Percentiles rank a stretch among this genome's conserved stretches.
Conservation (phyloP, 2,113 vertebrate species). For the Perca schrenkii region DNA sequence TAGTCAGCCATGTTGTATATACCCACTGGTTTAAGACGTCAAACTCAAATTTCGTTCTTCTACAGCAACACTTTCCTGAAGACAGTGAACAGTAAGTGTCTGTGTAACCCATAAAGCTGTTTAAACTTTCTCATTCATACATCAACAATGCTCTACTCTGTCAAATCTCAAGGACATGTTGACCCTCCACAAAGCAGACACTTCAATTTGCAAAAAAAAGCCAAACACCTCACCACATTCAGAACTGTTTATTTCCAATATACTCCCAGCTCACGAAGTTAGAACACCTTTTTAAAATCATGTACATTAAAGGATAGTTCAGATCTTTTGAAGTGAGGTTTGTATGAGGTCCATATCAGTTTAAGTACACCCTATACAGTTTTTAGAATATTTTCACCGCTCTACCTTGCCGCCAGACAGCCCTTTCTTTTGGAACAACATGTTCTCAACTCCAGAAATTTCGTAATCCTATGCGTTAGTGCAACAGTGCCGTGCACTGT, state of each 20-base stretch:
- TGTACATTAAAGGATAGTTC: no score
- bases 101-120: conserved; percentile 43
- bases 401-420: no score
- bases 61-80: conserved; percentile 40
- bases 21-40: conserved; percentile 56
- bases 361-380: no score
- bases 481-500: no score
- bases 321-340: no score
- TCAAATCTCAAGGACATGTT: conserved; percentile 6
- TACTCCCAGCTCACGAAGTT: background rate
- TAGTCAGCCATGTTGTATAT: conserved; percentile 53
- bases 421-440: no score
- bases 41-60: conserved; percentile 62
- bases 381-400: no score
- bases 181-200: conserved; percentile 8
- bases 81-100: conserved; percentile 46
- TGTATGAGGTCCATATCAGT: no score
- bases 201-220: conserved; percentile 1
- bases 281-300: background rate
- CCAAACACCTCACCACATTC: conserved; percentile 18
- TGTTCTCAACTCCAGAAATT: no score
- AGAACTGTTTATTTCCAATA: conserved; percentile 33
- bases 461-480: no score
- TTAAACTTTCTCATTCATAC: conserved; percentile 25
- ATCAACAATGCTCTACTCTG: conserved; percentile 47